Evolutionary conservation across 35 echinoderm and acorn worm species (phyloP), one percentile per base, ranked within the genome.

Genomic region (Apostichopus californicus): DNA sequence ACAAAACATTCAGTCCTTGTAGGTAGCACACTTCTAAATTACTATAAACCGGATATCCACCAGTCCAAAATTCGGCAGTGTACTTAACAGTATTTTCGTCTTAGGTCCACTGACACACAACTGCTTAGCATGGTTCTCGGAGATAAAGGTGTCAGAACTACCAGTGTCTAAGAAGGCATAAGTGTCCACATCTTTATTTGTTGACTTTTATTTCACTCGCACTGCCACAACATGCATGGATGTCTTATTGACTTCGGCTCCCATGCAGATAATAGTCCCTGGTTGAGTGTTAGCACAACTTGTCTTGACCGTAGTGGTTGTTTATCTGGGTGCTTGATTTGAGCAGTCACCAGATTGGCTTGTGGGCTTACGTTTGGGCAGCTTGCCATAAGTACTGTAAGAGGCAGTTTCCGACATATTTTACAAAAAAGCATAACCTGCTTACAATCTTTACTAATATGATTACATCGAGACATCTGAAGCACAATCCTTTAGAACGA

Each of bases 151-250:
- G 13, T 83, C 70, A 22, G 81, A 55, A 22, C 92, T 93, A 8
- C 92, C 82, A 75, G 57, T 93, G 34, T 93, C 81, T 92, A 92
- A 26, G 66, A 87, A 93, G 54, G 81, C 92, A 55, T 93, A 93
- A 6, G 92, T 93, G 81, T 93, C 77, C 21, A 92, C 91, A 64
- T 63, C 28, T 53, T 87, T 56, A 11, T 82, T 82, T 15, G 28
- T 87, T 6, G 5, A 7, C n/a, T 87, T 87, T 11, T n/a, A 57
- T 59, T 57, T 93, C 61, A 93, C 63, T 65, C 28, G 23, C 15
- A 93, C 92, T 73, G 92, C 65, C 46, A 93, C 70, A 93, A 87
- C 60, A 21, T 64, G 54, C 54, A 93, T 12, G 61, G 22, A 86
- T 15, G 92, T 56, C 57, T 73, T 75, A 64, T 86, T 73, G 26